phyloP scores from a whole-genome alignment of 2,888 invertebrate species.

The Cephus spinipes region DNA sequence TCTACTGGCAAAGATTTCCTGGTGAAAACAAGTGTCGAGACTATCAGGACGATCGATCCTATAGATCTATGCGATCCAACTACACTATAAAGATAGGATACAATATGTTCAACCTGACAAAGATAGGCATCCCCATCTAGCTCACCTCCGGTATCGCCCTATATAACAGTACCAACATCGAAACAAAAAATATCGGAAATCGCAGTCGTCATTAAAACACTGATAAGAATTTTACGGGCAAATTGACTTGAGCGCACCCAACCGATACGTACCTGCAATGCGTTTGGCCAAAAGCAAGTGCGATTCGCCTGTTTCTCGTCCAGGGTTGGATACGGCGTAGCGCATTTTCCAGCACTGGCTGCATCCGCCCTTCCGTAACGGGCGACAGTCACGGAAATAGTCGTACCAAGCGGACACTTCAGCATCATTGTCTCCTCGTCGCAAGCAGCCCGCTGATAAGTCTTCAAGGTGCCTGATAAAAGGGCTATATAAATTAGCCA shows the following conservation, averaged over 20 bases:
- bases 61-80: neutral
- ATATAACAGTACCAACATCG: neutral
- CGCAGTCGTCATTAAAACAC: neutral
- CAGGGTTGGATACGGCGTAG: slow-evolving; percentile 59
- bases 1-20: too few species aligned
- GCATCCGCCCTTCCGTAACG: slow-evolving; percentile 81
- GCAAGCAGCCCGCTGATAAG: slow-evolving; percentile 92
- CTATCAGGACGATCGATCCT: neutral
- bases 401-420: slow-evolving; percentile 91
- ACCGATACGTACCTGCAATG: slow-evolving; percentile 78
- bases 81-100: neutral
- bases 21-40: neutral
- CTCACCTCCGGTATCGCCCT: neutral
- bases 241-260: neutral
- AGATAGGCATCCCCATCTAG: neutral
- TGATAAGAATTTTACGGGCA: neutral
- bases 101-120: neutral
- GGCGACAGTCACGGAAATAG: slow-evolving; percentile 91
- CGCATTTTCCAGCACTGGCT: slow-evolving; percentile 69
- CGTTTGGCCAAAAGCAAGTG: slow-evolving; percentile 81
- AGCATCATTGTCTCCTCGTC: slow-evolving; percentile 90
- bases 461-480: slow-evolving; percentile 89
- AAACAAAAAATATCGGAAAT: rapidly evolving
- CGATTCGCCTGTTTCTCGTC: slow-evolving; percentile 69
- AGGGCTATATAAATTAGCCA: slow-evolving; percentile 75